These are phyloP conservation scores for Drosophila incognita DNA, from an alignment of 2,888 invertebrate genomes.

Conservation along the genomic window DNA sequence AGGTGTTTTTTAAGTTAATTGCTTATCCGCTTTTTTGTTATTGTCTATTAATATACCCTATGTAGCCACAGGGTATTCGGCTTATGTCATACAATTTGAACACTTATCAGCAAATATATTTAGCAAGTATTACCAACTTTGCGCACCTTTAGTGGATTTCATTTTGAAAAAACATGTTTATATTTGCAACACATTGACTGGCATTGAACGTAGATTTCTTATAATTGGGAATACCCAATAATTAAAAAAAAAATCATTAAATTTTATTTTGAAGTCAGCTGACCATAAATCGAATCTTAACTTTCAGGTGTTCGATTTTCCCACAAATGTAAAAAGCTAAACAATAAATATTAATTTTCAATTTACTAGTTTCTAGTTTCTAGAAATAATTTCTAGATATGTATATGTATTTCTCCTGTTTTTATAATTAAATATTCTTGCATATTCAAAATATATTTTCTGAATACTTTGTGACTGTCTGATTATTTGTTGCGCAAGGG, in stretches of 20 bases:
- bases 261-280: not conserved
- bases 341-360: too few species aligned
- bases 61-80: not conserved
- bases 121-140: not conserved
- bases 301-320: not conserved
- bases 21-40: not conserved
- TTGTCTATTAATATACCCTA: not conserved
- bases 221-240: not conserved
- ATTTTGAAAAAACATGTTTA: not conserved
- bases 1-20: conserved; percentile 31
- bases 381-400: not conserved
- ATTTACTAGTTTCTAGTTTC: not conserved
- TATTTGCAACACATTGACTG: not conserved
- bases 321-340: not conserved
- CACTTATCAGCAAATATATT: not conserved
- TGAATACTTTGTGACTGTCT: not conserved
- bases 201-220: not conserved
- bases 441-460: not conserved
- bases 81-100: not conserved
- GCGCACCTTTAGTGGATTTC: not conserved
- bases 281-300: fast-evolving
- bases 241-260: not conserved
- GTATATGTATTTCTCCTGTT: not conserved
- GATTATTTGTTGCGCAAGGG: not conserved
- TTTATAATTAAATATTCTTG: not conserved